phyloP scores from a whole-genome alignment of 2,797 vertebrate species.

The Danio aesculapii region DNA sequence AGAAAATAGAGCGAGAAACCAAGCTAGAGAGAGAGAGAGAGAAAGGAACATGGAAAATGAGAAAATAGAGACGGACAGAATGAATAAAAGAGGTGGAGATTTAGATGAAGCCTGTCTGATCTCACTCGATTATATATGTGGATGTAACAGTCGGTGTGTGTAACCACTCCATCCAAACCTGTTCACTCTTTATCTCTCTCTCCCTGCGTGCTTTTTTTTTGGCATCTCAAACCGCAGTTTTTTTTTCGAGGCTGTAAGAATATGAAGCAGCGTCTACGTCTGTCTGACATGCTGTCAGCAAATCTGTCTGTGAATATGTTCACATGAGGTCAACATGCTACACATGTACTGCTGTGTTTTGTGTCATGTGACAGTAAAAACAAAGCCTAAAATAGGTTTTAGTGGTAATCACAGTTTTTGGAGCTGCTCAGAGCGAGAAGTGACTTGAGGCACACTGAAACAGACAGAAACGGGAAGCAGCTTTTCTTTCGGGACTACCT shows the following conservation, averaged over 20 bases:
- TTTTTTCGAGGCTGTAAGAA: constrained; percentile 7
- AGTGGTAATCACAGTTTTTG: constrained; percentile 6
- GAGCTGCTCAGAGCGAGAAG: background rate
- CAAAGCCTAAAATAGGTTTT: background rate
- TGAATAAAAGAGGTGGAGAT: constrained; percentile 59
- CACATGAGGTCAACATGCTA: background rate
- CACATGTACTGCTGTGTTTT: background rate
- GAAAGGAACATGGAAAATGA: constrained; percentile 8
- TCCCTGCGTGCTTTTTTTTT: background rate
- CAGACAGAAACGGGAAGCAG: constrained; percentile 35
- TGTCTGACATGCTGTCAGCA: constrained; percentile 18
- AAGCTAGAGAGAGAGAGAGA: constrained; percentile 29
- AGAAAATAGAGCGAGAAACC: constrained; percentile 36
- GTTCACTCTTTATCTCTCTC: constrained; percentile 37
- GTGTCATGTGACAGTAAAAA: constrained; percentile 8
- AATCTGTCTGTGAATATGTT: background rate
- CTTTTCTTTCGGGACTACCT: constrained; percentile 32
- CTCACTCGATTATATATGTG: constrained; percentile 56
- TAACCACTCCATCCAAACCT: constrained; percentile 43
- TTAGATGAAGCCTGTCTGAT: constrained; percentile 59
- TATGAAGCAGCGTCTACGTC: background rate
- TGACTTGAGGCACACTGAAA: constrained; percentile 28
- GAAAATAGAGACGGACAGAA: constrained; percentile 56
- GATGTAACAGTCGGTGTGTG: constrained; percentile 43
- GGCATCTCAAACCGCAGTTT: constrained; percentile 22